Conservation (phyloP, 2,113 vertebrate species). For the Macrotus californicus region DNA sequence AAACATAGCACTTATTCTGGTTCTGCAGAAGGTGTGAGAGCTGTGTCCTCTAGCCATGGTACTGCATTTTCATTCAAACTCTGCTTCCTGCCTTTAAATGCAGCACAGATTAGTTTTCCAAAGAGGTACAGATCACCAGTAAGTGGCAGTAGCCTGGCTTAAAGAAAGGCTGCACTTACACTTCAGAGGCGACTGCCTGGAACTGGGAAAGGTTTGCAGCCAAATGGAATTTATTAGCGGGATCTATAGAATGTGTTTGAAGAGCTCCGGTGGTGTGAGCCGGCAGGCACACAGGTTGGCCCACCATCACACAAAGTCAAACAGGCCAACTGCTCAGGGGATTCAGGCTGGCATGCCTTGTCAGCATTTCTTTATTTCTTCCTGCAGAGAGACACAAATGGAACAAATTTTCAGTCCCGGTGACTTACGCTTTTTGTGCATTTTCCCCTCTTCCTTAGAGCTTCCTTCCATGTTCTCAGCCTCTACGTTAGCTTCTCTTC, state of each 20-base stretch:
- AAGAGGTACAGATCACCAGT: conserved; percentile 70
- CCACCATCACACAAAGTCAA: conserved; percentile 62
- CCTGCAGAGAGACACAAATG: conserved; percentile 59
- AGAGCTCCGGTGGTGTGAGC: conserved; percentile 46
- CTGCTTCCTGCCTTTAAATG: conserved; percentile 72
- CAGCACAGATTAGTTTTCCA: conserved; percentile 69
- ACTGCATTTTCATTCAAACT: conserved; percentile 77
- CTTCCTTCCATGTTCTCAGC: conserved; percentile 36
- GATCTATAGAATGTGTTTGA: conserved; percentile 69
- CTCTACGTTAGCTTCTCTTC: conserved; percentile 7
- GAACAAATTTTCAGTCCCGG: conserved; percentile 59
- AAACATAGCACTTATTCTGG: conserved; percentile 79
- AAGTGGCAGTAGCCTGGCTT: conserved; percentile 73
- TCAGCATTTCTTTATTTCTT: conserved; percentile 61
- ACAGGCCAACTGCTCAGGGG: conserved; percentile 53
- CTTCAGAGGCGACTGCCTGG: conserved; percentile 68
- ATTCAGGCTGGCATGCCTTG: conserved; percentile 46
- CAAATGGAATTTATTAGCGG: conserved; percentile 69
- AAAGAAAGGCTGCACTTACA: conserved; percentile 64
- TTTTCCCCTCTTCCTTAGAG: background rate
- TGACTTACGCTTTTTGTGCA: conserved; percentile 24
- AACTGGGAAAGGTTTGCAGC: conserved; percentile 66
- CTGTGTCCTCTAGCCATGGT: conserved; percentile 77
- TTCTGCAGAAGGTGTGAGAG: conserved; percentile 76
- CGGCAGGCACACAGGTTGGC: conserved; percentile 62